phyloP scores from a whole-genome alignment of 1,140 invertebrate genomes.

The Dendrolimus kikuchii region DNA sequence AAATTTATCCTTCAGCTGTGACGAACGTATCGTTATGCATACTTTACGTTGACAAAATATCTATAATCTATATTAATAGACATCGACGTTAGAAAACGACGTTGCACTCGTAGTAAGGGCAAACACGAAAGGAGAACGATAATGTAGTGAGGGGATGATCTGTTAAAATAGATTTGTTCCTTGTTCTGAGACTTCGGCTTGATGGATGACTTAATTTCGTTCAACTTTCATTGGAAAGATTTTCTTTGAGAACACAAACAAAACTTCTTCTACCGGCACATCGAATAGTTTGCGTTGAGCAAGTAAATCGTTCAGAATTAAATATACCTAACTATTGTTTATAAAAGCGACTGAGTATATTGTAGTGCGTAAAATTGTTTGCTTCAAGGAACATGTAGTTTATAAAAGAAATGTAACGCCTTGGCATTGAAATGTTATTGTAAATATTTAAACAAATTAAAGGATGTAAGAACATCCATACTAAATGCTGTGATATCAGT shows the following conservation, averaged over 20 bases:
- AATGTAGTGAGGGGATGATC: conserved; percentile 60
- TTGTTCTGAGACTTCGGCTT: conserved; percentile 44
- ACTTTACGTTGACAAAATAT: too few species aligned
- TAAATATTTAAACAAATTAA: conserved; percentile 41
- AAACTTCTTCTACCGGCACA: conserved; percentile 22
- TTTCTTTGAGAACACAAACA: conserved; percentile 15
- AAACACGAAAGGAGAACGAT: conserved; percentile 38
- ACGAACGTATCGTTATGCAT: too few species aligned
- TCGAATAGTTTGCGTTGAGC: conserved; percentile 37
- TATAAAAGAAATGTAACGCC: neutral
- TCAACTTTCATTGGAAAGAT: conserved; percentile 37
- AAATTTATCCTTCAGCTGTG: too few species aligned
- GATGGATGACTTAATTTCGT: conserved; percentile 57
- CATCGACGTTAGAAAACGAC: neutral
- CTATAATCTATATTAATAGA: too few species aligned
- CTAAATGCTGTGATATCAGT: conserved; percentile 70
- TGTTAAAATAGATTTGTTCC: conserved; percentile 59
- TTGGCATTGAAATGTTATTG: conserved; percentile 30
- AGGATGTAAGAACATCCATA: conserved; percentile 43
- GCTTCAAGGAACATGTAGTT: conserved; percentile 11
- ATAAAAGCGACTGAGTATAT: conserved; percentile 51
- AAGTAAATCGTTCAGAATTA: conserved; percentile 13
- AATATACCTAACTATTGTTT: conserved; percentile 21
- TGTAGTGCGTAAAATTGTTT: conserved; percentile 23
- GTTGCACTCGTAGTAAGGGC: conserved; percentile 13